A percentile compares a stretch with the other conserved stretches of the same genome.
phyloP scores from a whole-genome alignment of 2,888 invertebrate species.

The Crossocerus cetratus region DNA sequence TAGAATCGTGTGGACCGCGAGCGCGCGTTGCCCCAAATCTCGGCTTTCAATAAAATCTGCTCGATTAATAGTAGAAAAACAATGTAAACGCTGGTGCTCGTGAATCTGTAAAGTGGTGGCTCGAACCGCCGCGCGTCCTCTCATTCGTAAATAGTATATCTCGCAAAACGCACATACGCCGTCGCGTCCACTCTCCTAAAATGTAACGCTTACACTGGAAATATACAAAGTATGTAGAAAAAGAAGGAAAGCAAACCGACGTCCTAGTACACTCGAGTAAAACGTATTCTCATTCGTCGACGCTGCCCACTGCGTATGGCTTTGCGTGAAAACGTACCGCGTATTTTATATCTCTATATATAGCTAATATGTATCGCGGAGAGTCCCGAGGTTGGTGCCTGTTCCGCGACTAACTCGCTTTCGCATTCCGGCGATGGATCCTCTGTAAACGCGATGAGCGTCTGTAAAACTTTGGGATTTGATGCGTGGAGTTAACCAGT shows the following conservation, averaged over 20 bases:
- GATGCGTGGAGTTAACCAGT: constrained; percentile 40
- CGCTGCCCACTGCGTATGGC: constrained; percentile 40
- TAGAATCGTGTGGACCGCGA: constrained; percentile 19
- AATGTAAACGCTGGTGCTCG: constrained; percentile 56
- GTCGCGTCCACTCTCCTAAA: neutral
- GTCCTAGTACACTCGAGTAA: constrained; percentile 38
- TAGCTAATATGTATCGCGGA: constrained; percentile 45
- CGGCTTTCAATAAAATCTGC: constrained; percentile 61
- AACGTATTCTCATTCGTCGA: constrained; percentile 23
- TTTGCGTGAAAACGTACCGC: constrained; percentile 59
- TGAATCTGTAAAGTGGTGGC: constrained; percentile 41
- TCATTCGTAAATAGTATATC: too few relatives aligned
- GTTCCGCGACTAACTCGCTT: neutral
- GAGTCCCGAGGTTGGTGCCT: constrained; percentile 47
- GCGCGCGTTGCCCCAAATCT: constrained; percentile 14
- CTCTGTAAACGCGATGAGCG: constrained; percentile 13
- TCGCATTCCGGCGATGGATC: neutral
- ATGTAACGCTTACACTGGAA: constrained; percentile 34
- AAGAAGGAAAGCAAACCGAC: constrained; percentile 62
- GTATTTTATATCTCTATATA: constrained; percentile 28
- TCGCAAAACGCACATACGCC: too few relatives aligned
- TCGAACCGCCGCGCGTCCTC: too few relatives aligned
- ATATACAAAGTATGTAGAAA: constrained; percentile 70
- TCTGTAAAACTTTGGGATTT: constrained; percentile 14
- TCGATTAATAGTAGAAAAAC: constrained; percentile 58